Evolutionary conservation across 2,797 vertebrate species (phyloP), one percentile per base, ranked within the genome.

Genomic region (Staurois parvus): DNA sequence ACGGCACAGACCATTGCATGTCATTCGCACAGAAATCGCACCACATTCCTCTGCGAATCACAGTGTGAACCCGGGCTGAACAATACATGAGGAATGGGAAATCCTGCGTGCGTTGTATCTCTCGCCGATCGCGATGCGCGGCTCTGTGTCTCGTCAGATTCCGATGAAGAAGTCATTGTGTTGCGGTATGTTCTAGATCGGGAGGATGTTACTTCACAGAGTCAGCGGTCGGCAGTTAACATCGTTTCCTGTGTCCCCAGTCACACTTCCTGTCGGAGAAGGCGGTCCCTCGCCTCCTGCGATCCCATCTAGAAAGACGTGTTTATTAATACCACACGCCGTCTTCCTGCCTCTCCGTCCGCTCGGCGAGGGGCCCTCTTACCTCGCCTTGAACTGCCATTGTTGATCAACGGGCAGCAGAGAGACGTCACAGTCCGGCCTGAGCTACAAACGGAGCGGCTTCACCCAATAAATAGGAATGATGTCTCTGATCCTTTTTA

Each of bases 151-250:
- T 19, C 1, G 19, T 52, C 17, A 2, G 13, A 13, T 11, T 13
- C 34, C 34, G 11, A 10, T 42, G 2, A 42, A 11, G 7, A 34
- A 34, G 34, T 2, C 2, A 34, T 42, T 11, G 40, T 42, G 40
- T 42, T 42, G 9, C 13, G 10, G 15, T 11, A 15, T 48, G 2
- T 70, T 48, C n/a, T 26, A 52, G 29, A 37, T 28, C 34, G 6
- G 72, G 30, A 72, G 79, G 85, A 86, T 77, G 30, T 86, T 86
- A 52, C 85, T 66, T 73, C 82, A 86, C 32, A 17, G 13, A 80
- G 64, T 37, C 70, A 32, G 59, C n/a, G 84, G 42, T 64, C 30
- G 72, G 48, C 79, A 12, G 84, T 78, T 86, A 72, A 6, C 73
- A 19, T 26, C 21, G 21, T 79, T 86, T 86, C 85, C 85, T 86